phyloP scores from a whole-genome alignment of 2,888 invertebrate genomes.

The Pyrrhosoma nymphula region DNA sequence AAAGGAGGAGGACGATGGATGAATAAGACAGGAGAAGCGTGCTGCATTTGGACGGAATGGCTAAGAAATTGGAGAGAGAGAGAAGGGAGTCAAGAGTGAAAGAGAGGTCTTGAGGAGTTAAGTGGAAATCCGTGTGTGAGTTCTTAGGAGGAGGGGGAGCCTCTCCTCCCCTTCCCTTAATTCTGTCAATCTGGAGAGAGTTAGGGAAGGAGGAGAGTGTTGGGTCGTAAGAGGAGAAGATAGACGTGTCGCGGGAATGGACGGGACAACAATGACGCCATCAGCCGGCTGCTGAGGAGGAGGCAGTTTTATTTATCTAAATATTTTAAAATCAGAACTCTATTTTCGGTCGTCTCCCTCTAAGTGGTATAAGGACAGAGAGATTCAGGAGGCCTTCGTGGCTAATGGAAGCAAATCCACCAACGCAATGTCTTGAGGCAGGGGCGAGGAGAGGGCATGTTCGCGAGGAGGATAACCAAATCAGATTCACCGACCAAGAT shows the following conservation, averaged over 20 bases:
- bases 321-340: slow-evolving; percentile 15
- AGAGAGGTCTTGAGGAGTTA: slow-evolving; percentile 22
- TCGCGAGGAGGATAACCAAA: background rate
- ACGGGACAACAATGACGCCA: slow-evolving; percentile 52
- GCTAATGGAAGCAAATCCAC: background rate
- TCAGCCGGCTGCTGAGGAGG: background rate
- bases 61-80: background rate
- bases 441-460: background rate
- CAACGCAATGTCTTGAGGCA: background rate
- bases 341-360: slow-evolving; percentile 17
- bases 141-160: background rate
- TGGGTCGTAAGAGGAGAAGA: background rate
- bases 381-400: background rate
- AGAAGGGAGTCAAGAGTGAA: background rate
- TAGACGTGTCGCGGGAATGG: slow-evolving; percentile 4
- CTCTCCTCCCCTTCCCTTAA: slow-evolving; percentile 18
- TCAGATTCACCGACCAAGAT: no score
- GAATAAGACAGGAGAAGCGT: slow-evolving; percentile 32
- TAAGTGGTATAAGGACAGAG: background rate
- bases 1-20: background rate
- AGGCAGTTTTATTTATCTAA: slow-evolving; percentile 44
- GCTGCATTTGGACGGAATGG: background rate
- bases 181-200: slow-evolving; percentile 40
- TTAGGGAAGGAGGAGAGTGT: background rate
- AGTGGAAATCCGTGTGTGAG: slow-evolving; percentile 61